Conservation (phyloP, 1,140 invertebrate genomes). For the Caerostris extrusa region DNA sequence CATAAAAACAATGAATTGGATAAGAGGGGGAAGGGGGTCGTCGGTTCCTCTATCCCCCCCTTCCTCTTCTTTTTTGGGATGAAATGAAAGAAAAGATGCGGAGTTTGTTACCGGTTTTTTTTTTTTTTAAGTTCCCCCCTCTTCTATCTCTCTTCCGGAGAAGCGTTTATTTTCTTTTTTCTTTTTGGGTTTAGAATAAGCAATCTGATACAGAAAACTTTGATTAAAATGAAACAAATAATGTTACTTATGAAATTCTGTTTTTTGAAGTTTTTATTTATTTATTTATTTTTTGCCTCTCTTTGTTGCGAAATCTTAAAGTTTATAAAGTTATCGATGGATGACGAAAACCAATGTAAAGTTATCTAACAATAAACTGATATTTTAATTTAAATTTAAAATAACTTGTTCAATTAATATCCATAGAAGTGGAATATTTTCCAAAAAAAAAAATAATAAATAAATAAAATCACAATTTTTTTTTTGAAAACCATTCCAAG, state of each 20-base stretch:
- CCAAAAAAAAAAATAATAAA: too few relatives aligned
- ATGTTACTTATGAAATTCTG: not conserved
- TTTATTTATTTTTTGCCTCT: too few relatives aligned
- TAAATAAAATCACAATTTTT: too few relatives aligned
- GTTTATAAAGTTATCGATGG: too few relatives aligned
- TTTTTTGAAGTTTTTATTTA: too few relatives aligned
- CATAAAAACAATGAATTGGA: conserved; percentile 57
- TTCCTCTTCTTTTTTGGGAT: not conserved
- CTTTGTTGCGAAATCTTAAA: too few relatives aligned
- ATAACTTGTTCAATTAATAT: too few relatives aligned
- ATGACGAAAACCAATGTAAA: too few relatives aligned
- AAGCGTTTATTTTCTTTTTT: not conserved
- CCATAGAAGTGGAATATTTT: too few relatives aligned
- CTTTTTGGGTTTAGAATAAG: not conserved
- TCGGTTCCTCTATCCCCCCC: not conserved
- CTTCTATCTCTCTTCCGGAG: not conserved
- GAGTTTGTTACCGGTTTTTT: not conserved
- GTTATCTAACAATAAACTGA: too few relatives aligned
- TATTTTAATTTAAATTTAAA: too few relatives aligned
- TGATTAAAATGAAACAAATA: not conserved
- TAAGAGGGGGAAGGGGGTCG: not conserved
- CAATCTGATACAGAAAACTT: not conserved
- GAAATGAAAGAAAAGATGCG: not conserved
- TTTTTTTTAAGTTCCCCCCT: not conserved
- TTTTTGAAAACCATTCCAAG: too few relatives aligned